Percentiles rank a stretch among this genome's conserved stretches.
These are phyloP conservation scores for Pseudochaenichthys georgianus DNA, from an alignment of 2,797 vertebrate species.

Conservation along the genomic window DNA sequence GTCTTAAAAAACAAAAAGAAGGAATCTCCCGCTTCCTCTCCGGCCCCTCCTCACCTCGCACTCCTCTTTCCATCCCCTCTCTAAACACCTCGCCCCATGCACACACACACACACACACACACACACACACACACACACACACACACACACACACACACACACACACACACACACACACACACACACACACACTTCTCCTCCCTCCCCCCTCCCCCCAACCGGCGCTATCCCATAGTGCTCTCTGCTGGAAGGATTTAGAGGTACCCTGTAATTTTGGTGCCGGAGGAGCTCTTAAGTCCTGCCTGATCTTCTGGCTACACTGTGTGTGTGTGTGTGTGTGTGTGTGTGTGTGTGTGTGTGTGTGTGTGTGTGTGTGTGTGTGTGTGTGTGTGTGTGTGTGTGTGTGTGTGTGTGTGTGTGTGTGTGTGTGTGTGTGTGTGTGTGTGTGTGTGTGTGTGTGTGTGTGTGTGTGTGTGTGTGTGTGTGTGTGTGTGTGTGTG, in stretches of 20 bases:
- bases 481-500: too few species aligned
- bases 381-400: background rate
- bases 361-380: too few species aligned
- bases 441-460: background rate
- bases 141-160: background rate
- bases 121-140: slow-evolving; percentile 1
- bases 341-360: too few species aligned
- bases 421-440: background rate
- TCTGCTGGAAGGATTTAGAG: slow-evolving; percentile 84
- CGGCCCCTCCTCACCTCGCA: slow-evolving; percentile 49
- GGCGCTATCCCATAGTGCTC: slow-evolving; percentile 77
- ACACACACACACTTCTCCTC: slow-evolving; percentile 30
- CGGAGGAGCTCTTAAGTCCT: slow-evolving; percentile 80
- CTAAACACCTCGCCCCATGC: slow-evolving; percentile 36
- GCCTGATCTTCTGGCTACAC: slow-evolving; percentile 79
- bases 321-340: background rate
- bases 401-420: background rate
- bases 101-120: background rate
- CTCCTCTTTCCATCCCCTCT: slow-evolving; percentile 59
- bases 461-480: background rate
- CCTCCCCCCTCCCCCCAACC: slow-evolving; percentile 27
- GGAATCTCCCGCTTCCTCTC: slow-evolving; percentile 68
- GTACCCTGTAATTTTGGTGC: slow-evolving; percentile 84
- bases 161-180: slow-evolving; percentile 2
- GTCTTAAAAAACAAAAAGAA: slow-evolving; percentile 58